Base-by-base conservation (phyloP, 2,888 invertebrate genomes). In the Apotomis turbidana region DNA sequence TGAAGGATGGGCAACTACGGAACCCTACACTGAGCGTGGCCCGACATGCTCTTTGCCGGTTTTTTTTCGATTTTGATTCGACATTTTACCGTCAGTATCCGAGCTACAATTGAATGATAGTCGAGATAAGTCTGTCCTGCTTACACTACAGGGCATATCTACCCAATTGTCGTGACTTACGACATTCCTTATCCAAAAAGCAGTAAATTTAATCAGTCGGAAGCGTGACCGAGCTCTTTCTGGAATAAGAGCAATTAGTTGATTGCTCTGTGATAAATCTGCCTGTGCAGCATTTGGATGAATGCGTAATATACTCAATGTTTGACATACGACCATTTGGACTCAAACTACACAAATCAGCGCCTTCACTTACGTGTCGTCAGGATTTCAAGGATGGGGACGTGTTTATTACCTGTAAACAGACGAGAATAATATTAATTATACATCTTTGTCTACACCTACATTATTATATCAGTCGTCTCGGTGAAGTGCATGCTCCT, bases 231-330 rank as follows among this genome's bases (percentile, higher is more conserved):
- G 27, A 10, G 54, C 46, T 36, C 1, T 69, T 61, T 55, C 54
- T 6, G 46, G 51, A 46, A 54, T 46, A 44, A 60, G 44, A 46
- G 61, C 68, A 69, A 69, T 69, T 61, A 69, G 54, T 13, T 61
- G 54, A 69, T 69, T 69, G 55, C 68, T 5, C 13, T 36, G 44
- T 12, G 9, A 61, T 69, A 69, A 61, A 69, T 69, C 68, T 9
- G 9, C 49, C 10, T 9, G 5, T 9, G 49, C 3, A 49, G 10
- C 49, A 49, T 49, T 49, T 9, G 8, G 49, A 9, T 9, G 49
- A 49, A 12, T 49, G 9, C 3, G 9, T 49, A 2, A 49, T 49
- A 10, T 49, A 49, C 12, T 49, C 49, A 9, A 49, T 49, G 9
- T 5, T 49, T 6, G 9, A 41, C 49, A 2, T 49, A 49, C 49